Conservation (phyloP, 2,797 vertebrate species). For the Ambastaia sidthimunki region DNA sequence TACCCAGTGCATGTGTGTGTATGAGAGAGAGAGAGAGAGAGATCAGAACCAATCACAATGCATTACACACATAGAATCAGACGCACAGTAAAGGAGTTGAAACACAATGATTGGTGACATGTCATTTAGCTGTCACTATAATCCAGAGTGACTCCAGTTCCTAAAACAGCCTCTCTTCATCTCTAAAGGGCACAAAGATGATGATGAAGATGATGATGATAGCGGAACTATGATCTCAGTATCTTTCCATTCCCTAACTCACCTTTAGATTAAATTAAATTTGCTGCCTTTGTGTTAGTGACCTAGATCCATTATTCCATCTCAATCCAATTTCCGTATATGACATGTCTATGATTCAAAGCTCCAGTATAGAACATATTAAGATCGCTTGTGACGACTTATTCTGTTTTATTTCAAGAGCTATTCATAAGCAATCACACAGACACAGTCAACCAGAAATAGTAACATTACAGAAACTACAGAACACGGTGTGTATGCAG, state of each 20-base stretch:
- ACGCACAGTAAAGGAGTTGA: background rate
- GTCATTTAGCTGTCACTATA: background rate
- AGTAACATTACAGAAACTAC: background rate
- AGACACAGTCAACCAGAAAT: background rate
- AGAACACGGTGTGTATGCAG: background rate
- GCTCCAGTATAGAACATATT: background rate
- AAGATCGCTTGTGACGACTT: background rate
- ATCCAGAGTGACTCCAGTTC: slow-evolving; percentile 6
- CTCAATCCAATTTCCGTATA: background rate
- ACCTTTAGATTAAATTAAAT: slow-evolving; percentile 13
- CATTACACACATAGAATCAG: background rate
- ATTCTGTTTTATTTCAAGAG: background rate
- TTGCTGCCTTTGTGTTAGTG: background rate
- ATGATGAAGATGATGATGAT: background rate
- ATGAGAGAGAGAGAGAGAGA: no score
- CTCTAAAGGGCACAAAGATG: background rate
- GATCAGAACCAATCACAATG: background rate
- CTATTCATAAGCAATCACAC: background rate
- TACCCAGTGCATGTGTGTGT: background rate
- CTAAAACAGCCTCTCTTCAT: slow-evolving; percentile 10
- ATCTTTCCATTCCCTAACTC: slow-evolving; percentile 14
- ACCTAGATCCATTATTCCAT: slow-evolving; percentile 5
- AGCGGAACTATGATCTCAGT: background rate
- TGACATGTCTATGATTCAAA: background rate
- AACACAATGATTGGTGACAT: background rate